phyloP scores from a whole-genome alignment of 2,888 invertebrate genomes.

The Parapristionchus giblindavisi region DNA sequence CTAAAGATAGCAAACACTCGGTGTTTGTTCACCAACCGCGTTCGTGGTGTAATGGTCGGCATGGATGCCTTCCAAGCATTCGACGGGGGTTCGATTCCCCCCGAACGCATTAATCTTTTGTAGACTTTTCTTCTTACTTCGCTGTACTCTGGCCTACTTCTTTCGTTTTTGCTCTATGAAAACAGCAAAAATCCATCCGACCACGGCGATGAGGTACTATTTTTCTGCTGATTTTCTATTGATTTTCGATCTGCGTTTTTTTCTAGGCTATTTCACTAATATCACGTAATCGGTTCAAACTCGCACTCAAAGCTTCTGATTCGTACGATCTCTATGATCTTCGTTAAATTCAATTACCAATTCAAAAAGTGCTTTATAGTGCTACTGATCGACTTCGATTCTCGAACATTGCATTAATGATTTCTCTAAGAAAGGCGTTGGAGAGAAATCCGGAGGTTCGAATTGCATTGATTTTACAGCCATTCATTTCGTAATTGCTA shows the following conservation, averaged over 20 bases:
- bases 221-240: neutral
- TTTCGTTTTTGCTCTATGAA: conserved; percentile 12
- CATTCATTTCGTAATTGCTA: too few relatives aligned
- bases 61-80: conserved; percentile 51
- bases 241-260: neutral
- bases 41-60: conserved; percentile 49
- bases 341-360: neutral
- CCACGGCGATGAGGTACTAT: conserved; percentile 1
- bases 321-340: neutral
- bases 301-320: neutral
- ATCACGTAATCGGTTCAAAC: neutral
- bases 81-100: conserved; percentile 49
- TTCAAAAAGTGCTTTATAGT: neutral
- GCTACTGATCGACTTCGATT: conserved; percentile 11
- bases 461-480: neutral
- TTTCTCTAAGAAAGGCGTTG: neutral
- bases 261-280: neutral
- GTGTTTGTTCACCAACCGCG: too few relatives aligned
- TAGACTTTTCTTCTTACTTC: conserved; percentile 27
- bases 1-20: too few relatives aligned
- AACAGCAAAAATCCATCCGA: conserved; percentile 5
- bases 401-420: neutral
- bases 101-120: conserved; percentile 40
- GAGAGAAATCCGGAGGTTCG: neutral
- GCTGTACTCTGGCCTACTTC: conserved; percentile 13